Evolutionary conservation across 2,888 invertebrate genomes (phyloP).

Genomic region (Euspilapteryx auroguttella): DNA sequence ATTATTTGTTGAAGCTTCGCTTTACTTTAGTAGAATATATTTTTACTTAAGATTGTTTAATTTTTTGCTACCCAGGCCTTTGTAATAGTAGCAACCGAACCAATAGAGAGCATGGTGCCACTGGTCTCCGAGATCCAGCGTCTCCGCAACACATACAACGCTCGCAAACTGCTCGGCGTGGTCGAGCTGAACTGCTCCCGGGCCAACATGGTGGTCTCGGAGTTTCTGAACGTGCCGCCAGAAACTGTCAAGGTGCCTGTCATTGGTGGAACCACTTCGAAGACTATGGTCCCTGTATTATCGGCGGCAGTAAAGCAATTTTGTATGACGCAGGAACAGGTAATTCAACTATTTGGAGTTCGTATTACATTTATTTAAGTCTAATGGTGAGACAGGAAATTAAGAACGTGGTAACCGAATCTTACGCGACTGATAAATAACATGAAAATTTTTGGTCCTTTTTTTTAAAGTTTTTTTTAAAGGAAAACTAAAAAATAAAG

Average conservation of each 20-base stretch:
- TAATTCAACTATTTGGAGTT: slow-evolving; percentile 7
- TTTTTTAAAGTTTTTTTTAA: no score
- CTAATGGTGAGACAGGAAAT: no score
- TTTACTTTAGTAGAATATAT: no score
- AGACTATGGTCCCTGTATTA: slow-evolving; percentile 71
- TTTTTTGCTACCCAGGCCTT: slow-evolving; percentile 29
- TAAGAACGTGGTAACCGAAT: no score
- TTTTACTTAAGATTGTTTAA: no score
- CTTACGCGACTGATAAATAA: no score
- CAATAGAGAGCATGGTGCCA: slow-evolving; percentile 73
- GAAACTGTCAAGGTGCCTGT: slow-evolving; percentile 67
- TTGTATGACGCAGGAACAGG: slow-evolving; percentile 44
- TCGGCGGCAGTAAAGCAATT: slow-evolving; percentile 64
- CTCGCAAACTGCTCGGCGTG: slow-evolving; percentile 61
- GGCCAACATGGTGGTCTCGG: slow-evolving; percentile 70
- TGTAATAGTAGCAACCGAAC: slow-evolving; percentile 43
- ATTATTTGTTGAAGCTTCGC: no score
- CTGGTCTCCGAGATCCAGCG: slow-evolving; percentile 70
- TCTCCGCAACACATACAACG: slow-evolving; percentile 34
- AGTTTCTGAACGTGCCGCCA: slow-evolving; percentile 63
- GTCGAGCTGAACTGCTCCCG: slow-evolving; percentile 72
- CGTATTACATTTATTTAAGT: no score
- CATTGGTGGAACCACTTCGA: slow-evolving; percentile 68
- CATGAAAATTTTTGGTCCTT: no score
- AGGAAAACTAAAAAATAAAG: no score